phyloP scores from a whole-genome alignment of 2,113 vertebrate species.

The Heterotis niloticus region DNA sequence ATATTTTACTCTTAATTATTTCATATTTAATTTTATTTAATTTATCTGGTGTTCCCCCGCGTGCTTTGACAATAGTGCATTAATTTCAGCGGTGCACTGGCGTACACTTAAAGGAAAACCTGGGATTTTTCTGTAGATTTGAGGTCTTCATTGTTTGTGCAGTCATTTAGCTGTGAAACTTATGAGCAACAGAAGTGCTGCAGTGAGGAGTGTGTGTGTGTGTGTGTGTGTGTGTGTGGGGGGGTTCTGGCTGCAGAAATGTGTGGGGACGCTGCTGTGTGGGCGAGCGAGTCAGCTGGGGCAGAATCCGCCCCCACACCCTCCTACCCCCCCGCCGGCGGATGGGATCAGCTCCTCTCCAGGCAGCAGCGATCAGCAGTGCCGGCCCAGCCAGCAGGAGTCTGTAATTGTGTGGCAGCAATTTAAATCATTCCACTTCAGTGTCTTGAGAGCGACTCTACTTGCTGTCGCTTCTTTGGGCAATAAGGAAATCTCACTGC shows the following conservation, averaged over 20 bases:
- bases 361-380: background rate
- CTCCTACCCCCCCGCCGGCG: background rate
- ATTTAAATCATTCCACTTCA: background rate
- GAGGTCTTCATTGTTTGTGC: no score
- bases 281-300: background rate
- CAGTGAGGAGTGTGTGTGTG: background rate
- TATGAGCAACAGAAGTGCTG: no score
- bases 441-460: background rate
- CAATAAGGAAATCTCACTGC: background rate
- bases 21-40: no score
- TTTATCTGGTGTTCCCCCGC: background rate
- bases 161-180: no score
- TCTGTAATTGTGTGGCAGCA: background rate
- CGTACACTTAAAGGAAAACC: slow-evolving; percentile 38
- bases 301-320: background rate
- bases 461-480: background rate
- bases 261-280: background rate
- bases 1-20: background rate
- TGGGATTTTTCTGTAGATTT: slow-evolving; percentile 16
- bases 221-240: background rate
- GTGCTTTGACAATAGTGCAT: no score
- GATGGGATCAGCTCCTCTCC: background rate
- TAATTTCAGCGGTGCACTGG: no score
- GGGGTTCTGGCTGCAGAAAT: background rate
- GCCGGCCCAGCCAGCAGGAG: background rate